phyloP scores from a whole-genome alignment of 2,113 vertebrate species.

The Caloenas nicobarica region DNA sequence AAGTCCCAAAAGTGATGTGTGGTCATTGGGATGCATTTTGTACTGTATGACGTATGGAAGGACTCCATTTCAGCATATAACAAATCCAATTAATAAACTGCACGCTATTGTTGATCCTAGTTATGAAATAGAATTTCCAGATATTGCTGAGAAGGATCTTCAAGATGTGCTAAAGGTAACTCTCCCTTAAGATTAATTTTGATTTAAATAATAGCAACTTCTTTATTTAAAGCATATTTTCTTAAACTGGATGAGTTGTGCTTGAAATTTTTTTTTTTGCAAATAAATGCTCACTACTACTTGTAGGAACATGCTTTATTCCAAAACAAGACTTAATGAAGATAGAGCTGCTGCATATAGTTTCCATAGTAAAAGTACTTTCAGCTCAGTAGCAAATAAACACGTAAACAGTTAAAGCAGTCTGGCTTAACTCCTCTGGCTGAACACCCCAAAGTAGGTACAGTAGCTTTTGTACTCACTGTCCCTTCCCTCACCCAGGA shows the following conservation, averaged over 20 bases:
- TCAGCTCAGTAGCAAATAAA: background rate
- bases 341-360: background rate
- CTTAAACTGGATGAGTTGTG: background rate
- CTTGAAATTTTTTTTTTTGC: background rate
- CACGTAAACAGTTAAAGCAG: background rate
- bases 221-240: background rate
- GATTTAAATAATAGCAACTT: background rate
- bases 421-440: background rate
- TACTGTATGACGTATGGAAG: conserved; percentile 96
- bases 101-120: conserved; percentile 91
- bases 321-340: background rate
- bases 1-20: conserved; percentile 95
- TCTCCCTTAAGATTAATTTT: background rate
- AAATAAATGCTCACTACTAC: background rate
- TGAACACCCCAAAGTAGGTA: background rate
- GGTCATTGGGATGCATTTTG: conserved; percentile 96
- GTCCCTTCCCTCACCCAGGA: background rate
- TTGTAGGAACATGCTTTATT: background rate
- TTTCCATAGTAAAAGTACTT: background rate
- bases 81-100: conserved; percentile 90
- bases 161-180: conserved; percentile 91
- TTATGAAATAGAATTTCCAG: conserved; percentile 88
- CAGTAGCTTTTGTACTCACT: background rate
- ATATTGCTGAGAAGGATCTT: conserved; percentile 92
- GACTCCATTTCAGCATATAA: conserved; percentile 96